Base-by-base conservation (phyloP, 2,113 vertebrate species). In the Platysteira castanea region DNA sequence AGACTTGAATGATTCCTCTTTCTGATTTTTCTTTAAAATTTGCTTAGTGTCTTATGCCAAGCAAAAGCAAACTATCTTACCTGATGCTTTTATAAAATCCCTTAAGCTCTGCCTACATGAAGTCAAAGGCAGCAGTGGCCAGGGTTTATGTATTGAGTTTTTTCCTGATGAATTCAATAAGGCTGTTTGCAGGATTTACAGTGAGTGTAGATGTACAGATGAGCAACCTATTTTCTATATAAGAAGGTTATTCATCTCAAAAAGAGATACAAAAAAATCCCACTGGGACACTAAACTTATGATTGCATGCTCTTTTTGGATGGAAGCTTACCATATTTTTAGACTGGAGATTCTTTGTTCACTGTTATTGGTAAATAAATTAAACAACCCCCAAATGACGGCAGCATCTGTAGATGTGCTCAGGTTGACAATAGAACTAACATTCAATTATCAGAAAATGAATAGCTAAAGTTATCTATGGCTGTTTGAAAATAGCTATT, bases 331-430 rank as follows among this genome's bases (percentile, higher is more conserved):
- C 42, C 24, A 20, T 87, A 82, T 83, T 88, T 96, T 94, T 26
- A 94, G 93, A 91, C 54, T 77, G 82, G 75, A 85, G 89, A 89
- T 69, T 77, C 87, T 96, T 94, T 88, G 78, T 91, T 94, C 84
- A 52, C 59, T 91, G 75, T 47, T 94, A 87, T 65, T 95, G 90
- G 82, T 94, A 94, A 95, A 95, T 93, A 96, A 96, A 97, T 97
- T 91, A 93, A 93, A 85, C 78, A 80, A 57, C 39, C 30, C 73
- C 59, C 57, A 91, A 77, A 74, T 80, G 95, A 94, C 0, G 2
- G 87, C 79, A 90, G 89, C 87, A 74, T 93, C 82, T 85, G 78
- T 59, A 86, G 90, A 87, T 95, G 93, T 91, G 91, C 93, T 96
- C 33, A 42, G 78, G 78, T 65, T 93, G 82, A 93, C 82, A 93